These are phyloP conservation scores for Drosophila quasianomalipes DNA, from an alignment of 2,888 invertebrate species.

Conservation along the genomic window DNA sequence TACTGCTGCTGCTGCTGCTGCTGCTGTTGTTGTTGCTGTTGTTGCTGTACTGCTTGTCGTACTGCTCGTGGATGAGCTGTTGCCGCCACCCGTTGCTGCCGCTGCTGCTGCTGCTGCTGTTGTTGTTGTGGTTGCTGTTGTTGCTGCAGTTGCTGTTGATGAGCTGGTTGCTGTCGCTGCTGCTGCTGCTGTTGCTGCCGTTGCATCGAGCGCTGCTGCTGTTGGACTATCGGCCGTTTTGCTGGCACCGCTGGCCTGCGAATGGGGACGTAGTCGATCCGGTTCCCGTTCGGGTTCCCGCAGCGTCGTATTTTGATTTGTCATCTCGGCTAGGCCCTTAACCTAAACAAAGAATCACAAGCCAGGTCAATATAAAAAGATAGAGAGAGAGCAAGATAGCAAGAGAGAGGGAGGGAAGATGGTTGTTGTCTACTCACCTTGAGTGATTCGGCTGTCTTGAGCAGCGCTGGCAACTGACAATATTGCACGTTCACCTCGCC, in stretches of 20 bases:
- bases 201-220: conserved; percentile 84
- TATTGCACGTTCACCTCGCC: conserved; percentile 98
- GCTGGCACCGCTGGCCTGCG: conserved; percentile 80
- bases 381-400: not conserved
- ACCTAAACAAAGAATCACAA: conserved; percentile 85
- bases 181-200: conserved; percentile 74
- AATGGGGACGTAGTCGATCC: conserved; percentile 85
- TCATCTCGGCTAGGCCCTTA: conserved; percentile 97
- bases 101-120: conserved; percentile 41
- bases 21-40: conserved; percentile 46
- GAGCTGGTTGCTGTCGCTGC: conserved; percentile 53
- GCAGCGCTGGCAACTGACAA: conserved; percentile 95
- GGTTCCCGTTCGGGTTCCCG: conserved; percentile 86
- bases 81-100: conserved; percentile 31
- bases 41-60: conserved; percentile 55
- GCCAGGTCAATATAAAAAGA: not conserved
- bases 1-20: conserved; percentile 66
- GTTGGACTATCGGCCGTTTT: conserved; percentile 67
- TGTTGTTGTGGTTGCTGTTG: conserved; percentile 67
- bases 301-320: conserved; percentile 90
- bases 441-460: conserved; percentile 96
- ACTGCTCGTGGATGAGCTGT: conserved; percentile 73
- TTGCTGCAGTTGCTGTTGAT: conserved; percentile 37
- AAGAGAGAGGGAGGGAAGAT: too few species aligned
- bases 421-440: conserved; percentile 87